Conservation (phyloP, 2,888 invertebrate genomes). For the Hypolimnas misippus region DNA sequence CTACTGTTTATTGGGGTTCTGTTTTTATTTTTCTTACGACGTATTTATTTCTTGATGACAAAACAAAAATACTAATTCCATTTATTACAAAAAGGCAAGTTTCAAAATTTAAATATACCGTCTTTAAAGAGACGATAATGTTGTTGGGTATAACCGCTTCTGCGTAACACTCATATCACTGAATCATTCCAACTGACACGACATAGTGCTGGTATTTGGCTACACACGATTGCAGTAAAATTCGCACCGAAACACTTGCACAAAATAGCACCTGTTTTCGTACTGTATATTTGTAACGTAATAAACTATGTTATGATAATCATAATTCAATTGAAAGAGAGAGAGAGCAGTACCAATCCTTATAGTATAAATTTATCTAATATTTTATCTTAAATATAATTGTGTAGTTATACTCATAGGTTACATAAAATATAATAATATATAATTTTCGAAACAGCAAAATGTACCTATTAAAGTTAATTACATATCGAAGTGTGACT, state of each 20-base stretch:
- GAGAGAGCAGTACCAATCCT: conserved; percentile 15
- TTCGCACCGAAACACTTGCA: conserved; percentile 35
- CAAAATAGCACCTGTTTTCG: conserved; percentile 23
- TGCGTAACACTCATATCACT: conserved; percentile 29
- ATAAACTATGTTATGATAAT: conserved; percentile 1
- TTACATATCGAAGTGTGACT: conserved; percentile 30
- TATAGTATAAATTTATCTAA: conserved; percentile 18
- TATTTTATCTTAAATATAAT: conserved; percentile 10
- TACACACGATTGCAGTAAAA: conserved; percentile 33
- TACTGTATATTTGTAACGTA: conserved; percentile 1
- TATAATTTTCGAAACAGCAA: conserved; percentile 22
- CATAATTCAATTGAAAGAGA: conserved; percentile 9
- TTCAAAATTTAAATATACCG: conserved; percentile 31
- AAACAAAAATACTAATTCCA: no score
- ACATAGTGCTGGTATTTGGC: conserved; percentile 34
- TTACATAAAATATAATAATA: conserved; percentile 11
- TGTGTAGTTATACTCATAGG: conserved; percentile 16
- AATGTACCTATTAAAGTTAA: conserved; percentile 22
- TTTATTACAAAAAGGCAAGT: background rate
- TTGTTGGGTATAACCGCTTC: conserved; percentile 28
- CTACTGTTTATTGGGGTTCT: background rate
- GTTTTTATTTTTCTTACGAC: background rate
- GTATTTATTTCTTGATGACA: background rate
- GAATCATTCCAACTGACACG: conserved; percentile 27
- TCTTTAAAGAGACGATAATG: conserved; percentile 13